A percentile compares a stretch with the other conserved stretches of the same genome.
These are phyloP conservation scores for Spodoptera picta DNA, from an alignment of 2,888 invertebrate genomes.

Conservation along the genomic window DNA sequence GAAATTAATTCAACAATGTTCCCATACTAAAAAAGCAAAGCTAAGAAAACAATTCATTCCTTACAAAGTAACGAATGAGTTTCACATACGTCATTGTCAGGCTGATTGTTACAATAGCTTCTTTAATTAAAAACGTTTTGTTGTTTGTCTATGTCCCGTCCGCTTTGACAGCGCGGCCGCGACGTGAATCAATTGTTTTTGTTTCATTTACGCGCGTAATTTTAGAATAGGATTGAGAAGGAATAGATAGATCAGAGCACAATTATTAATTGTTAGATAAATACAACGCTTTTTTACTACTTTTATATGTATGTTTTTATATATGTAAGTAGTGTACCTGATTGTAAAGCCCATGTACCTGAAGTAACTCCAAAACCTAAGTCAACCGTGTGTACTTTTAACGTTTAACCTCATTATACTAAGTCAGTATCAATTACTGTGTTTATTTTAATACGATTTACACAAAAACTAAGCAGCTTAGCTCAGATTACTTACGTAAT, in stretches of 20 bases:
- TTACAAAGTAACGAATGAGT: slow-evolving; percentile 21
- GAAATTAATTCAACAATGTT: background rate
- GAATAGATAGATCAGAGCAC: too few species aligned
- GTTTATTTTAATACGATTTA: slow-evolving; percentile 16
- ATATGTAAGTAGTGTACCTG: too few species aligned
- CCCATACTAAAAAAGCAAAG: slow-evolving; percentile 12
- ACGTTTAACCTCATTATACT: slow-evolving; percentile 13
- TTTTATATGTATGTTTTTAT: too few species aligned
- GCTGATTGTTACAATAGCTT: slow-evolving; percentile 47
- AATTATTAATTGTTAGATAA: too few species aligned
- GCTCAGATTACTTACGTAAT: too few species aligned
- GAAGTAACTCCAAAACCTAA: background rate
- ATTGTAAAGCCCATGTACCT: too few species aligned
- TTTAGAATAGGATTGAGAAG: slow-evolving; percentile 5
- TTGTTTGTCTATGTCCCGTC: slow-evolving; percentile 43
- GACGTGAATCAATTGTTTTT: slow-evolving; percentile 16
- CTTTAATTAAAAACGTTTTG: slow-evolving; percentile 51
- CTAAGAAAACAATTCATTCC: slow-evolving; percentile 17
- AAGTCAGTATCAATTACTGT: background rate
- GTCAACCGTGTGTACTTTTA: background rate
- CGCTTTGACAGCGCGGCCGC: slow-evolving; percentile 16
- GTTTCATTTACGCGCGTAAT: slow-evolving; percentile 7
- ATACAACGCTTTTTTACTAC: too few species aligned
- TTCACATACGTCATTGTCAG: slow-evolving; percentile 44
- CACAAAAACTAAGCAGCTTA: too few species aligned